Base-by-base conservation (phyloP, 1,140 invertebrate species). In the Papilio helenus region DNA sequence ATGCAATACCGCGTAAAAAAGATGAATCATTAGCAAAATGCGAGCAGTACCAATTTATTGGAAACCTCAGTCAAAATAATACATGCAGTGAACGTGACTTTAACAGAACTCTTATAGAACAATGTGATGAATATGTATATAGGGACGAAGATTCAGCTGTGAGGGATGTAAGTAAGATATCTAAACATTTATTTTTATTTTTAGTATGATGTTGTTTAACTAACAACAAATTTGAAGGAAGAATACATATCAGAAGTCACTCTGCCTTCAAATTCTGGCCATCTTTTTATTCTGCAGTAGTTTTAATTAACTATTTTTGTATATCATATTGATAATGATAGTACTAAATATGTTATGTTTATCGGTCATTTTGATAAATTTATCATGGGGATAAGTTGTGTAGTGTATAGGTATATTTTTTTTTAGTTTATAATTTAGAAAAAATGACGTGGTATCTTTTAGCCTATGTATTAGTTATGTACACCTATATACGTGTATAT, bases 141-240 rank as follows among this genome's bases (percentile, higher is more conserved):
- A 86, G 85, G 49, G 82, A 90, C 18, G 90, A 89, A 71, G 86
- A 94, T 80, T 93, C 91, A 0, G 87, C 85, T 7, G 91, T 94
- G 8, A 92, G 84, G 84, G 92, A 94, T 83, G 92, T 94, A 80
- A 92, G 92, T 89, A 46, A 46, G 14, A 46, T 46, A 34, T 34
- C 5, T 34, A 34, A 34, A 34, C 34, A 39, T 39, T 39, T 8
- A 39, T 39, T 39, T 8, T 39, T 39, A 39, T 39, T 39, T 0
- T 8, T 8, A 39, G 34, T 39, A 8, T 34, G 5, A 34, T n/a
- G 34, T 34, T 34, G 3, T 5, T 34, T 34, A 34, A 34, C 34
- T 34, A 34, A 4, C 1, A 4, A 34, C 34, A 0, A 34, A 34
- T 34, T 34, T 34, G 34, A 34, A 34, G 34, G 3, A 34, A 34